Evolutionary conservation across 2,888 invertebrate genomes (phyloP), one percentile per base, ranked within the genome.

Genomic region (Diarsia mendica): DNA sequence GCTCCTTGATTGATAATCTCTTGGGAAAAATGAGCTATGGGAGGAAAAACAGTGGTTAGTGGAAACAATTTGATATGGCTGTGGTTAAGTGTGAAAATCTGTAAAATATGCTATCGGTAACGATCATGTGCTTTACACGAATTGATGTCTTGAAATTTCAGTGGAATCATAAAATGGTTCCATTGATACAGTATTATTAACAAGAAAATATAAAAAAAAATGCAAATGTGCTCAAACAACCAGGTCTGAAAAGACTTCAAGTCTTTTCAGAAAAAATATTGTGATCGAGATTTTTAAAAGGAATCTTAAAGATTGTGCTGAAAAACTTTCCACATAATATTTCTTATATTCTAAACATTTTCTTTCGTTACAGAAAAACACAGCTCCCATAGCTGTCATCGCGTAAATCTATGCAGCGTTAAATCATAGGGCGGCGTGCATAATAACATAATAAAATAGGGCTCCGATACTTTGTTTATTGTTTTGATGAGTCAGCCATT

Each of bases 391-490:
- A 70, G 78, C 88, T 87, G 87, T 90, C 89, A 89, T 88, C 86
- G 77, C 86, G 85, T 79, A 86, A 89, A 92, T 90, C 90, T 93
- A 93, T 94, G 94, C 95, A 93, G 93, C 94, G 95, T 96, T 87
- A 96, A 96, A 96, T 96, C 96, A 96, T 96, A 94, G 93, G 93
- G 93, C 91, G 90, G 91, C 91, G 92, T 95, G 96, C 95, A 96
- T 96, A 96, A 96, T 96, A 95, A 95, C 92, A 95, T 94, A 94
- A 96, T 95, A 95, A 95, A 95, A 96, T 95, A 91, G 95, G 94
- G 92, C 90, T 89, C 91, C 92, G 96, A 96, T 96, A 96, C 96
- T 96, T 96, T 96, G 96, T 96, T 96, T 96, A 96, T 96, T 96
- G 96, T 96, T 96, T 96, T 96, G 96, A 96, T 96, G 96, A 96